These are phyloP conservation scores for Lepus townsendii DNA, from an alignment of 2,797 vertebrate genomes.

Conservation along the genomic window DNA sequence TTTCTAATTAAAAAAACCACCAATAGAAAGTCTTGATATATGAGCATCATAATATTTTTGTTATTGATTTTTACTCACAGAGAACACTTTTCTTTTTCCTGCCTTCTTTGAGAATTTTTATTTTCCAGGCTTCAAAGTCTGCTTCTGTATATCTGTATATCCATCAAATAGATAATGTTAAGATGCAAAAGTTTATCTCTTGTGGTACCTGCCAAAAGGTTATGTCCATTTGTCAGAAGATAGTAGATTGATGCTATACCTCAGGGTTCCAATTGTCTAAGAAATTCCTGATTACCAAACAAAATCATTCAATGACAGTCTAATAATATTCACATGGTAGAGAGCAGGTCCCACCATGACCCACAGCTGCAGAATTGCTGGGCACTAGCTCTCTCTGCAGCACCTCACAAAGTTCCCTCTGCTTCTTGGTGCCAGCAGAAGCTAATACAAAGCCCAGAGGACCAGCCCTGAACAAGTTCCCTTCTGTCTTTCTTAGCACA, in stretches of 20 bases:
- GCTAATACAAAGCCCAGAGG: too few relatives aligned
- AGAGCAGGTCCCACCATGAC: too few relatives aligned
- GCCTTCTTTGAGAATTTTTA: slow-evolving; percentile 35
- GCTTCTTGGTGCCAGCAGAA: too few relatives aligned
- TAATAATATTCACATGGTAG: not conserved
- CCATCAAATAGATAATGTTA: not conserved
- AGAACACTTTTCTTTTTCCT: slow-evolving; percentile 47
- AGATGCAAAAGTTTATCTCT: not conserved
- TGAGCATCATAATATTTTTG: not conserved
- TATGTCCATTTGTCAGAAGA: not conserved
- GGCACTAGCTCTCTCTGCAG: too few relatives aligned
- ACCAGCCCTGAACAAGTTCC: too few relatives aligned
- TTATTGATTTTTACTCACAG: not conserved
- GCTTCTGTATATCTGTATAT: not conserved
- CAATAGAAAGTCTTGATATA: not conserved
- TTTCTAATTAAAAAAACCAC: not conserved
- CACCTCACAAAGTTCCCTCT: too few relatives aligned
- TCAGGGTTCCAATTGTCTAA: not conserved
- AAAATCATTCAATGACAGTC: slow-evolving; percentile 8
- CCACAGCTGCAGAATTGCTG: too few relatives aligned
- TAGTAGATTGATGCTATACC: slow-evolving; percentile 23
- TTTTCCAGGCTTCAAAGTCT: not conserved
- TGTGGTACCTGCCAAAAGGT: not conserved
- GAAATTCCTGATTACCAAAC: not conserved
- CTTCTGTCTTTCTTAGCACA: too few relatives aligned